phyloP scores from a whole-genome alignment of 2,113 vertebrate genomes.

The Brachirus orientalis region DNA sequence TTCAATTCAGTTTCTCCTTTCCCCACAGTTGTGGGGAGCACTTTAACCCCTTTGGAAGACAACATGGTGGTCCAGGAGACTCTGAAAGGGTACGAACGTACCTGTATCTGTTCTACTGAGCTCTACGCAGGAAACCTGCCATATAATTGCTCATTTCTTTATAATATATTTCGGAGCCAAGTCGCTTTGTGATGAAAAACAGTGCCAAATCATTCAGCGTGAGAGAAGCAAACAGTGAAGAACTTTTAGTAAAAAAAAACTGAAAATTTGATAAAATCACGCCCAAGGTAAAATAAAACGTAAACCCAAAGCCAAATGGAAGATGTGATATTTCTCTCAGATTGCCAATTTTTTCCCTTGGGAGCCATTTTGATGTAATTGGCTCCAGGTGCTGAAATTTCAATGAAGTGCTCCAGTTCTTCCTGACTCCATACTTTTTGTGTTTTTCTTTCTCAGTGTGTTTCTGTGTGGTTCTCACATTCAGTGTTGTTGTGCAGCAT shows the following conservation, averaged over 20 bases:
- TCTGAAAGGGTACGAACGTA: constrained; percentile 81
- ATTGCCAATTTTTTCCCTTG: constrained; percentile 3
- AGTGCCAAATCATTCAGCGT: neutral
- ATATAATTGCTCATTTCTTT: neutral
- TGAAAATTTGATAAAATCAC: neutral
- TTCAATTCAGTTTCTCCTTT: neutral
- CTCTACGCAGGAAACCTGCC: neutral
- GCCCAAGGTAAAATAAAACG: constrained; percentile 16
- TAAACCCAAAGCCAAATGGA: constrained; percentile 3
- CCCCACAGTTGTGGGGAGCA: constrained; percentile 89
- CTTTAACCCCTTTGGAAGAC: constrained; percentile 86
- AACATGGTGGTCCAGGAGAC: constrained; percentile 86
- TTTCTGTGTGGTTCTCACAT: neutral
- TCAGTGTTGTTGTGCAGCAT: constrained; percentile 78
- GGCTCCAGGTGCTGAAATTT: constrained; percentile 9
- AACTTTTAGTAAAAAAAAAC: constrained; percentile 22
- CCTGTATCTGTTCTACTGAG: neutral
- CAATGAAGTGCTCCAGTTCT: neutral
- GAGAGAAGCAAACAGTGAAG: neutral
- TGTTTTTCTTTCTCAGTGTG: too few species aligned
- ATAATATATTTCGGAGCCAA: too few species aligned
- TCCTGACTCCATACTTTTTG: too few species aligned
- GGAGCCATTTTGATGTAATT: neutral
- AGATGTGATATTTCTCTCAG: neutral
- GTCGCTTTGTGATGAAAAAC: neutral